Evolutionary conservation across 2,113 vertebrate genomes (phyloP).

Genomic region (Apodemus sylvaticus): DNA sequence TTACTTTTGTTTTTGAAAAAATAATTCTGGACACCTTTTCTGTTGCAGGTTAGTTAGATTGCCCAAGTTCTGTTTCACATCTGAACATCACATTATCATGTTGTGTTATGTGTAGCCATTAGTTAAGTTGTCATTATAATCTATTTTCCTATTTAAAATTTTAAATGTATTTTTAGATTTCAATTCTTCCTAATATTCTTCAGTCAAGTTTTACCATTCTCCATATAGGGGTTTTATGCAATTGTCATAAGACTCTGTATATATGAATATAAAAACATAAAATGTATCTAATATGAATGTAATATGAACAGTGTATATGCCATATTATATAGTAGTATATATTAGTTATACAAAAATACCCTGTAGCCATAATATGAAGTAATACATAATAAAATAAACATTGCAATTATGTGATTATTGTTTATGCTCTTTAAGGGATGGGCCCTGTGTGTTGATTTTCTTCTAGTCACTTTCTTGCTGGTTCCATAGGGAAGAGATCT

Average conservation of each 20-base stretch:
- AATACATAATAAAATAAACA: background rate
- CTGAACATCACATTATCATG: background rate
- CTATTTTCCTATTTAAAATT: background rate
- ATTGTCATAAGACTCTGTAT: background rate
- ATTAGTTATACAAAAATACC: background rate
- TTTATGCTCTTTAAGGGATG: background rate
- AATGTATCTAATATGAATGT: background rate
- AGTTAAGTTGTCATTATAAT: background rate
- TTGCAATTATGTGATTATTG: background rate
- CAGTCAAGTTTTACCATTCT: conserved; percentile 14
- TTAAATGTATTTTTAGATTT: background rate
- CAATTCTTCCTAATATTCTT: background rate
- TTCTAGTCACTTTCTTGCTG: background rate
- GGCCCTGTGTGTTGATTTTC: background rate
- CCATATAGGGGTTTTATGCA: background rate
- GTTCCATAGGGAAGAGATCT: background rate
- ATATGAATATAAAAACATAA: background rate
- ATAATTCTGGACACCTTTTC: background rate
- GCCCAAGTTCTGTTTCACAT: background rate
- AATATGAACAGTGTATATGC: background rate
- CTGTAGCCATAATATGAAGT: background rate
- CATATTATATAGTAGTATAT: background rate
- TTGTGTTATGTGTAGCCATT: background rate
- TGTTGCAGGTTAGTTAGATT: background rate
- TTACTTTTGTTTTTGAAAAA: background rate